Conservation (phyloP, 1,140 invertebrate genomes). For the Drosophila mojavensis region DNA sequence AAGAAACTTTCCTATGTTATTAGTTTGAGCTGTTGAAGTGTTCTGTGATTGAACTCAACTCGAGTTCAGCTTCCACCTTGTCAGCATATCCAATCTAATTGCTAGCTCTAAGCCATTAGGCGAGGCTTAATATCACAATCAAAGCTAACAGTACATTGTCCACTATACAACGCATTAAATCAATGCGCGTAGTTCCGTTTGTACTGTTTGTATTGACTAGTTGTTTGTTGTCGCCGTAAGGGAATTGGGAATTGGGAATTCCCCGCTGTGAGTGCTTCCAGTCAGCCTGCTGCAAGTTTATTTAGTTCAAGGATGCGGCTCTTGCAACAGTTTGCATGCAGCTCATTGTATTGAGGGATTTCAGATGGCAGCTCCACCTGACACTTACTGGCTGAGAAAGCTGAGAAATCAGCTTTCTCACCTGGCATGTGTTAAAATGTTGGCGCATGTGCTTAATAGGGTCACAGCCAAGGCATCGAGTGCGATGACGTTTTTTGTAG, state of each 20-base stretch:
- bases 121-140: no score
- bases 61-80: background rate
- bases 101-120: no score
- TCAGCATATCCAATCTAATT: no score
- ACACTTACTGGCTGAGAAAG: background rate
- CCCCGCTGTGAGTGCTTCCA: no score
- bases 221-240: no score
- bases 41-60: background rate
- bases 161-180: no score
- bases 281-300: background rate
- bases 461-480: background rate
- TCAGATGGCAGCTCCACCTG: background rate
- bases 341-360: background rate
- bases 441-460: background rate
- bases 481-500: background rate
- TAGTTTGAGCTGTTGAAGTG: slow-evolving; percentile 41
- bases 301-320: no score
- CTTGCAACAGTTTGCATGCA: no score
- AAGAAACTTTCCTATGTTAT: slow-evolving; percentile 47
- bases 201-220: slow-evolving; percentile 31
- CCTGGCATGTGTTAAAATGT: slow-evolving; percentile 50
- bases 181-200: no score
- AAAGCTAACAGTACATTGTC: no score
- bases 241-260: no score
- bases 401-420: slow-evolving; percentile 60